A percentile compares a stretch with the other conserved stretches of the same genome.
These are phyloP conservation scores for Hetaerina americana DNA, from an alignment of 1,140 invertebrate genomes.

Conservation along the genomic window DNA sequence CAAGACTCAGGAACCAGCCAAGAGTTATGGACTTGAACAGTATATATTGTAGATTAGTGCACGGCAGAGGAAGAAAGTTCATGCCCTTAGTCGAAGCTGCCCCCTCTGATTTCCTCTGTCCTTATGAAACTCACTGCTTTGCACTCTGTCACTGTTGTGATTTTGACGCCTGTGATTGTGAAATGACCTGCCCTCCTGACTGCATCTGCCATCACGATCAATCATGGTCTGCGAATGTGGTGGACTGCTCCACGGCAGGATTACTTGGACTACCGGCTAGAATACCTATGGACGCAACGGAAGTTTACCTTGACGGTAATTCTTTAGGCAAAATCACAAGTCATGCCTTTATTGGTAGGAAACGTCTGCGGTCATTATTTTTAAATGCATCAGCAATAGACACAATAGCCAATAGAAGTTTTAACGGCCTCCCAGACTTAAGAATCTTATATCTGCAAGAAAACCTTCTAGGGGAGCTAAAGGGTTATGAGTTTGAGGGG, in stretches of 20 bases:
- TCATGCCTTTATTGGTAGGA: slow-evolving; percentile 82
- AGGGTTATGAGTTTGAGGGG: slow-evolving; percentile 73
- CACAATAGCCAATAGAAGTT: slow-evolving; percentile 74
- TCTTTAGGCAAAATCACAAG: slow-evolving; percentile 47
- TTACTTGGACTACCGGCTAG: slow-evolving; percentile 63
- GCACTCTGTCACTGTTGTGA: slow-evolving; percentile 85
- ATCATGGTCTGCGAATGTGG: slow-evolving; percentile 82
- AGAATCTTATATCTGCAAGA: slow-evolving; percentile 68
- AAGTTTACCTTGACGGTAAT: slow-evolving; percentile 81
- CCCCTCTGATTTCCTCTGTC: slow-evolving; percentile 78
- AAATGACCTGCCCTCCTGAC: slow-evolving; percentile 85
- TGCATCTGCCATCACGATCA: slow-evolving; percentile 88
- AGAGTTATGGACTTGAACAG: slow-evolving; percentile 75
- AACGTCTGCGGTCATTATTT: slow-evolving; percentile 67
- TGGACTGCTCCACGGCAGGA: slow-evolving; percentile 67
- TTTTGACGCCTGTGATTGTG: slow-evolving; percentile 86
- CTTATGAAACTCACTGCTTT: slow-evolving; percentile 82
- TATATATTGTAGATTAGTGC: slow-evolving; percentile 75
- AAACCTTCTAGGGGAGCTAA: slow-evolving; percentile 57
- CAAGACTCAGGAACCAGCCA: slow-evolving; percentile 61
- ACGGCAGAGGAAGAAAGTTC: slow-evolving; percentile 63
- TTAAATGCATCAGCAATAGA: slow-evolving; percentile 77
- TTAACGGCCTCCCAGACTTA: slow-evolving; percentile 72
- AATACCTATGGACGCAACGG: slow-evolving; percentile 86
- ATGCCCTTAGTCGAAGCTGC: slow-evolving; percentile 71